Percentiles rank a stretch among this genome's conserved stretches.
These are phyloP conservation scores for Oppia nitens DNA, from an alignment of 1,140 invertebrate species.

Conservation along the genomic window DNA sequence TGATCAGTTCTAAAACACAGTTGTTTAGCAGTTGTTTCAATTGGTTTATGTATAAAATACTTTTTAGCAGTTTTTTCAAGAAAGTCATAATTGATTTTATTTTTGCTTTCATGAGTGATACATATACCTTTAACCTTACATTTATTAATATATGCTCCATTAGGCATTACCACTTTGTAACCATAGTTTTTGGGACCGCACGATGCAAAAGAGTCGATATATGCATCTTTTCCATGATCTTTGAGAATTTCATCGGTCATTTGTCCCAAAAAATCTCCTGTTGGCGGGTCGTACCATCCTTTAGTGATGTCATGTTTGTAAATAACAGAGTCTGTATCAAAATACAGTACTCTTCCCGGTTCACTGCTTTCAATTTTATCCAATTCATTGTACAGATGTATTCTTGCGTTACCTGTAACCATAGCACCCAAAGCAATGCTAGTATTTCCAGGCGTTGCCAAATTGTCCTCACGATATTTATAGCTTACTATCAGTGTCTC, in stretches of 20 bases:
- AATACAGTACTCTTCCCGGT: no score
- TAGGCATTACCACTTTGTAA: background rate
- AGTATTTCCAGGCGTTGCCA: slow-evolving; percentile 8
- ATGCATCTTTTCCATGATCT: background rate
- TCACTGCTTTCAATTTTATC: slow-evolving; percentile 1
- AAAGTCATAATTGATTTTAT: no score
- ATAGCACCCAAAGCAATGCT: background rate
- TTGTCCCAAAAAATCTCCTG: slow-evolving; percentile 8
- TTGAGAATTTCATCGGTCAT: slow-evolving; percentile 11
- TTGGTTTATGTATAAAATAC: no score
- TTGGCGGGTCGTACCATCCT: background rate
- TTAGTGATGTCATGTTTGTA: background rate
- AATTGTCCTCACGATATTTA: no score
- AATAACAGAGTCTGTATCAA: no score
- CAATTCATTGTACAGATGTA: background rate
- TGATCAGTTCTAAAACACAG: no score
- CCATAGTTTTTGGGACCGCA: slow-evolving; percentile 11
- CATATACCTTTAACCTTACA: slow-evolving; percentile 7
- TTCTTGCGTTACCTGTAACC: slow-evolving; percentile 1
- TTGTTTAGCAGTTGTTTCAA: no score
- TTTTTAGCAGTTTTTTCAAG: no score
- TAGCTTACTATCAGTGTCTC: no score
- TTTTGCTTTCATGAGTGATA: no score
- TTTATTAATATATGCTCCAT: background rate
- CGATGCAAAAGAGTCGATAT: background rate